phyloP scores from a whole-genome alignment of 2,797 vertebrate species.

The Alosa sapidissima region DNA sequence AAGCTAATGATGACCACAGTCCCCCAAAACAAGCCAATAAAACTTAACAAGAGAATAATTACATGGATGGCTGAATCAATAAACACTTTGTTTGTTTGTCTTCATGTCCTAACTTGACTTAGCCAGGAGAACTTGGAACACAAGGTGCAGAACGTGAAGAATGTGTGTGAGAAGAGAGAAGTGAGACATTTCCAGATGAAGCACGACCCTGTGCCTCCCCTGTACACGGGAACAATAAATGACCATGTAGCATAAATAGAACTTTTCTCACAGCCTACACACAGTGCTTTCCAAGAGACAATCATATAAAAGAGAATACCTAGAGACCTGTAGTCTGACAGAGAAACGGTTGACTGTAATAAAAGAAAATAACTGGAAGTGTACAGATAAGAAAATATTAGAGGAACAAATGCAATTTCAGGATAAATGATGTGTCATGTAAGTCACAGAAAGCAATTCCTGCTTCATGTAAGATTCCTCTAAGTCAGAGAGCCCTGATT shows the following conservation, averaged over 20 bases:
- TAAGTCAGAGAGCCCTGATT: neutral
- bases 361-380: neutral
- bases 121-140: neutral
- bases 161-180: neutral
- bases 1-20: slow-evolving; percentile 6
- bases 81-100: slow-evolving; percentile 16
- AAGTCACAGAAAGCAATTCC: neutral
- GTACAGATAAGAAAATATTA: neutral
- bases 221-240: neutral
- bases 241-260: neutral
- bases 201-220: neutral
- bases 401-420: neutral
- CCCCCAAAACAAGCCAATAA: neutral
- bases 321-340: neutral
- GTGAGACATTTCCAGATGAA: neutral
- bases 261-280: neutral
- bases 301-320: neutral
- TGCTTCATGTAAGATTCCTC: neutral
- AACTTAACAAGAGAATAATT: slow-evolving; percentile 11
- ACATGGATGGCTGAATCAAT: slow-evolving; percentile 11
- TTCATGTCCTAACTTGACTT: slow-evolving; percentile 6
- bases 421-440: neutral
- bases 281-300: neutral
- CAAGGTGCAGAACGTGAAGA: neutral
- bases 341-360: neutral